These are phyloP conservation scores for Phalacrocorax aristotelis DNA, from an alignment of 2,113 vertebrate genomes.

Conservation along the genomic window DNA sequence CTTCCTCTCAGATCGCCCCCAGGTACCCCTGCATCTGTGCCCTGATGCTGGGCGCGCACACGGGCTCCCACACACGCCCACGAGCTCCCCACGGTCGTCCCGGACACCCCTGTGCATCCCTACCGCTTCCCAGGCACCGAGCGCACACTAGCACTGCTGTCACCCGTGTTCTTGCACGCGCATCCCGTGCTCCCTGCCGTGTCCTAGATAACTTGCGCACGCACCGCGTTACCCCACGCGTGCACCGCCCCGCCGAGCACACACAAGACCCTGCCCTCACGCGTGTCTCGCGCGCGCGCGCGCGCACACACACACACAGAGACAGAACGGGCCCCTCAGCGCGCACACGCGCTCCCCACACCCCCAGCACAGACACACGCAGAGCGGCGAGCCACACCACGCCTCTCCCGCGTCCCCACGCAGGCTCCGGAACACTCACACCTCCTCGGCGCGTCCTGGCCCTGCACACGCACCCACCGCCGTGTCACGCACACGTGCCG, in stretches of 20 bases:
- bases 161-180: neutral
- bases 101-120: neutral
- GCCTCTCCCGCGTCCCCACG: neutral
- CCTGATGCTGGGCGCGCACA: neutral
- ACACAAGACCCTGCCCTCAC: neutral
- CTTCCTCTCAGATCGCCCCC: neutral
- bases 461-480: too few relatives aligned
- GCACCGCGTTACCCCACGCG: neutral
- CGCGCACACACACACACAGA: too few relatives aligned
- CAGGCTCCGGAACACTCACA: neutral
- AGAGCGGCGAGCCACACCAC: neutral
- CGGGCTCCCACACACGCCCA: neutral
- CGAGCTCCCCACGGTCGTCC: neutral
- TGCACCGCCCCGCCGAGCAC: neutral
- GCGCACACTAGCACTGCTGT: neutral
- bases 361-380: neutral
- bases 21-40: too few relatives aligned
- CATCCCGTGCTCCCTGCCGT: neutral
- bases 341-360: neutral
- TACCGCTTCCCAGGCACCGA: neutral
- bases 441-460: too few relatives aligned
- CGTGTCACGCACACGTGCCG: too few relatives aligned
- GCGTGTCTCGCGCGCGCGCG: neutral
- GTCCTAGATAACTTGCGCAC: neutral
- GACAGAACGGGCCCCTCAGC: neutral